A percentile compares a stretch with the other conserved stretches of the same genome.
Evolutionary conservation across 92 coral and sea anemone species (phyloP).

Genomic region (Chrysogorgia sp.): DNA sequence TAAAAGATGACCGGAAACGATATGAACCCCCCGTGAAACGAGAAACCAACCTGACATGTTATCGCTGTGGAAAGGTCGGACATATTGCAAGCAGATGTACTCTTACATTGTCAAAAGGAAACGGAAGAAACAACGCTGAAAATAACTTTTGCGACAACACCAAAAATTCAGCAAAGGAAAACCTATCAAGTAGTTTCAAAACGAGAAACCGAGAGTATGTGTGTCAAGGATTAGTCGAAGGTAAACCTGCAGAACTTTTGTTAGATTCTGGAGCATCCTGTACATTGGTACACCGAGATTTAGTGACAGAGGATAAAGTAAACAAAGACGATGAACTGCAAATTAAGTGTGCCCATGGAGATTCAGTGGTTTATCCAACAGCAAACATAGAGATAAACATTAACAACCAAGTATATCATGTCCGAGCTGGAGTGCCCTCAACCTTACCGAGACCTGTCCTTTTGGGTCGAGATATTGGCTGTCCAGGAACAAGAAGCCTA

Average conservation of each 20-base stretch:
- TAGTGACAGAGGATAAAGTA: constrained; percentile 40
- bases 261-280: background rate
- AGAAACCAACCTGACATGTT: background rate
- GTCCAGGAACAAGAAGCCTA: background rate
- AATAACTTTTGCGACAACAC: background rate
- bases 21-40: background rate
- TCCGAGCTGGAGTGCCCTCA: constrained; percentile 39
- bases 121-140: background rate
- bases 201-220: background rate
- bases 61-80: too few relatives aligned
- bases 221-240: background rate
- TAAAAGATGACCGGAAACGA: background rate
- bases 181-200: too few relatives aligned
- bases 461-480: constrained; percentile 35
- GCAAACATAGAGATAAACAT: constrained; percentile 41
- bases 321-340: constrained; percentile 2
- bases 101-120: too few relatives aligned
- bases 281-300: constrained; percentile 51
- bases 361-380: constrained; percentile 50
- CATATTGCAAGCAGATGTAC: too few relatives aligned
- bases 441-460: constrained; percentile 49
- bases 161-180: background rate
- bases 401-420: constrained; percentile 31
- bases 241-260: background rate
- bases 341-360: constrained; percentile 49